Percentiles rank a stretch among this genome's conserved stretches.
Evolutionary conservation across 2,113 vertebrate species (phyloP).

Genomic region (Emberiza fucata): DNA sequence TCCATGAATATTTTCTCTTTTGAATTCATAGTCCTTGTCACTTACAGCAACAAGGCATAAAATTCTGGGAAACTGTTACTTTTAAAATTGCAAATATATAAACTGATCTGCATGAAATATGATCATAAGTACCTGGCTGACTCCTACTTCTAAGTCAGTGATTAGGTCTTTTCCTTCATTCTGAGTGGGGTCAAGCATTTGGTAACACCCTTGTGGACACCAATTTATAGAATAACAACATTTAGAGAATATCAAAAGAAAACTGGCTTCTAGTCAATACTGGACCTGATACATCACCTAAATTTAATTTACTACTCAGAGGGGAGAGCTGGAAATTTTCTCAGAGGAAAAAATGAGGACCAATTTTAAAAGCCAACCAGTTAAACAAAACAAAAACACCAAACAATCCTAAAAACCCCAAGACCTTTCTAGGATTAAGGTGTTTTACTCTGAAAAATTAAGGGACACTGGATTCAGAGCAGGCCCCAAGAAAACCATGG

Average conservation of each 20-base stretch:
- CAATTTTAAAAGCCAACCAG: accelerated
- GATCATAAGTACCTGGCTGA: neutral
- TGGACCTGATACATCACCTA: neutral
- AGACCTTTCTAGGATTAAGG: neutral
- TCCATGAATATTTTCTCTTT: neutral
- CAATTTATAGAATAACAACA: neutral
- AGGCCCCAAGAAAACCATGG: neutral
- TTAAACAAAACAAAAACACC: accelerated
- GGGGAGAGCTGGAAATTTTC: neutral
- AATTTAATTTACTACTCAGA: neutral
- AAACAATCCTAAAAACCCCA: neutral
- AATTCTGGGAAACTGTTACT: neutral
- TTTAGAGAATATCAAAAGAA: neutral
- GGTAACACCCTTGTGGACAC: neutral
- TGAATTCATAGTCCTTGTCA: neutral
- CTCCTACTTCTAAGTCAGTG: neutral
- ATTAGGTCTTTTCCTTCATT: neutral
- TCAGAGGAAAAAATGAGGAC: neutral
- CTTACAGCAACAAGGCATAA: neutral
- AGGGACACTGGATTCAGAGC: neutral
- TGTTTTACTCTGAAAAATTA: neutral
- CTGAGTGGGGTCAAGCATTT: neutral
- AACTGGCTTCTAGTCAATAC: neutral
- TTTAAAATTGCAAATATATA: neutral
- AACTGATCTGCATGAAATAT: neutral